These are phyloP conservation scores for Maniola jurtina DNA, from an alignment of 1,140 invertebrate species.

Conservation along the genomic window DNA sequence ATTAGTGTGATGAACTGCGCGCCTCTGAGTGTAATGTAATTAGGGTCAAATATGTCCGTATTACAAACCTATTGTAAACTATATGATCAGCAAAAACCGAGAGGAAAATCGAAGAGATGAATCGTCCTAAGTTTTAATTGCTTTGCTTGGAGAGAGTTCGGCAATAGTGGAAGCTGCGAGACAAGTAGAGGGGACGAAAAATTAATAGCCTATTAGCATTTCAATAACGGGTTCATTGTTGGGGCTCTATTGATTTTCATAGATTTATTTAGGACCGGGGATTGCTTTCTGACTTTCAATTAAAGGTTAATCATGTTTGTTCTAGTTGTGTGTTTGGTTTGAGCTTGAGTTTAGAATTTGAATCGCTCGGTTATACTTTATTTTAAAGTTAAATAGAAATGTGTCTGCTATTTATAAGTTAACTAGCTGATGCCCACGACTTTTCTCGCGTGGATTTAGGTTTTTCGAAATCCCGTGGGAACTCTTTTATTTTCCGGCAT, in stretches of 20 bases:
- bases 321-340: constrained; percentile 17
- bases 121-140: constrained; percentile 17
- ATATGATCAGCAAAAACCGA: constrained; percentile 15
- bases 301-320: constrained; percentile 3
- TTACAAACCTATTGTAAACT: too few relatives aligned
- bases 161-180: neutral
- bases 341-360: constrained; percentile 18
- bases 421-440: too few relatives aligned
- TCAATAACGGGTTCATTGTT: constrained; percentile 9
- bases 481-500: too few relatives aligned
- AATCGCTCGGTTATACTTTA: neutral
- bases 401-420: too few relatives aligned
- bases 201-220: constrained; percentile 18
- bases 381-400: too few relatives aligned
- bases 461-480: too few relatives aligned
- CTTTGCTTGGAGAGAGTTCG: neutral
- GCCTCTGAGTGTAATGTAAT: too few relatives aligned
- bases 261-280: constrained; percentile 1
- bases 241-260: constrained; percentile 7
- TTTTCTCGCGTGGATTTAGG: too few relatives aligned
- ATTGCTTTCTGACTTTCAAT: constrained; percentile 4
- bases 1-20: too few relatives aligned
- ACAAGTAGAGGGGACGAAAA: constrained; percentile 10
- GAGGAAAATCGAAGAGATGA: constrained; percentile 9
- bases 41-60: too few relatives aligned